Base-by-base conservation (phyloP, 1,140 invertebrate species). In the Coenobita brevimanus region DNA sequence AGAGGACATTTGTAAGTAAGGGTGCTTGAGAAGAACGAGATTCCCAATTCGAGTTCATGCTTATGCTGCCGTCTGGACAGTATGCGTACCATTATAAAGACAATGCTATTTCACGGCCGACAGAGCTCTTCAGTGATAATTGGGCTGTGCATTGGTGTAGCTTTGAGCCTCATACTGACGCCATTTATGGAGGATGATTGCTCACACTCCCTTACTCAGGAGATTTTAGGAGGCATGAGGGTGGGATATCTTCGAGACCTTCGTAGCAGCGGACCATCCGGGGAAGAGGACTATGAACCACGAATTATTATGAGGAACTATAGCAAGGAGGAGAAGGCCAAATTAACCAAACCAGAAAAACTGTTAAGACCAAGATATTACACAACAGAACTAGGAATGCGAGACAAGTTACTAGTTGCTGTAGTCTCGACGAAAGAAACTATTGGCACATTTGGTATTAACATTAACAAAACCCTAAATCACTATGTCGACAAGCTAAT, bases 341-440 rank as follows among this genome's bases (percentile, higher is more conserved):
- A 89, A n/a, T n/a, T 43, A 0, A 27, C 62, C 2, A 82, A 89
- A 33, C 3, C 88, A 6, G 69, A 83, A 57, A 89, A 89, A 50
- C 27, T 89, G 1, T 46, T 89, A 30, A 94, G 98, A 6, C 97
- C 97, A 0, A 94, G 97, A 43, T 99, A 98, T 93, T 98, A 97
- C 92, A 97, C 96, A 17, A 97, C 97, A 0, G 97, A 99, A 93
- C 94, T 99, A 46, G 97, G 97, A 1, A 98, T 99, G 71, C 94
- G 95, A 69, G 96, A 97, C 46, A 97, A 97, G 92, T 92, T 98
- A n/a, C 96, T 98, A 91, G 95, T 97, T 27, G 97, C 95, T 2
- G 95, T 98, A 62, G 93, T 98, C 83, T 96, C 96, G 2, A 95
- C 95, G 1, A 94, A 95, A 88, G 94, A 95, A 69, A 95, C 95